Evolutionary conservation across 1,140 invertebrate genomes (phyloP).

Genomic region (Zaprionus capensis): DNA sequence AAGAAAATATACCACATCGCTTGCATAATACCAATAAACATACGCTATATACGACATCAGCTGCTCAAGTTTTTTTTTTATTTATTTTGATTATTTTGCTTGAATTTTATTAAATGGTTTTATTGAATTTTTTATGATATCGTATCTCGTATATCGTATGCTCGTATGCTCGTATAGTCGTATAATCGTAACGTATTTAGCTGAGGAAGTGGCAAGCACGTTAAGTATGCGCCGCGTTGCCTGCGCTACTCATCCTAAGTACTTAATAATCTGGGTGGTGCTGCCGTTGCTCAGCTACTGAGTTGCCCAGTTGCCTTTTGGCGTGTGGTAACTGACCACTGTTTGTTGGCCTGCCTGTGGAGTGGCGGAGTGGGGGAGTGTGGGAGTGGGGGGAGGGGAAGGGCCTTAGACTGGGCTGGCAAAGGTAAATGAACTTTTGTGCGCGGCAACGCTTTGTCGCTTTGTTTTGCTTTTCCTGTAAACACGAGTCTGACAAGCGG

Average conservation of each 20-base stretch:
- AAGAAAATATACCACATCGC: conserved; percentile 17
- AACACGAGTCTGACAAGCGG: conserved; percentile 45
- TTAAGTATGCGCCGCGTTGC: conserved; percentile 45
- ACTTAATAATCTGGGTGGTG: conserved; percentile 49
- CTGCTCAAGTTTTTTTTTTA: conserved; percentile 32
- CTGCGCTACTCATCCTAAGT: conserved; percentile 28
- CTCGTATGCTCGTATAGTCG: not conserved
- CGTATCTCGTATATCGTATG: conserved; percentile 5
- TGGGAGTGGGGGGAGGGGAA: not conserved
- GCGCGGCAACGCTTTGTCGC: conserved; percentile 20
- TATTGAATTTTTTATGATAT: conserved; percentile 35
- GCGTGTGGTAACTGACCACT: conserved; percentile 35
- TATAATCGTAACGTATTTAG: conserved; percentile 9
- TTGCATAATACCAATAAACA: conserved; percentile 30
- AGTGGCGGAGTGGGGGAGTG: not conserved
- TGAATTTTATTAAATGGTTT: conserved; percentile 20
- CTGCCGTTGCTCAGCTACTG: not conserved
- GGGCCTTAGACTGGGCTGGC: conserved; percentile 38
- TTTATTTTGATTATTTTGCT: conserved; percentile 5
- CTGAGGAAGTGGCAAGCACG: conserved; percentile 43
- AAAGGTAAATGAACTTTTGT: conserved; percentile 55
- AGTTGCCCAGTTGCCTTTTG: conserved; percentile 1
- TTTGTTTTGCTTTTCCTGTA: conserved; percentile 55
- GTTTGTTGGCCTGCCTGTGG: not conserved
- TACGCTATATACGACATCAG: not conserved